Conservation (phyloP, 1,140 invertebrate species). For the Macrosteles quadrilineatus region DNA sequence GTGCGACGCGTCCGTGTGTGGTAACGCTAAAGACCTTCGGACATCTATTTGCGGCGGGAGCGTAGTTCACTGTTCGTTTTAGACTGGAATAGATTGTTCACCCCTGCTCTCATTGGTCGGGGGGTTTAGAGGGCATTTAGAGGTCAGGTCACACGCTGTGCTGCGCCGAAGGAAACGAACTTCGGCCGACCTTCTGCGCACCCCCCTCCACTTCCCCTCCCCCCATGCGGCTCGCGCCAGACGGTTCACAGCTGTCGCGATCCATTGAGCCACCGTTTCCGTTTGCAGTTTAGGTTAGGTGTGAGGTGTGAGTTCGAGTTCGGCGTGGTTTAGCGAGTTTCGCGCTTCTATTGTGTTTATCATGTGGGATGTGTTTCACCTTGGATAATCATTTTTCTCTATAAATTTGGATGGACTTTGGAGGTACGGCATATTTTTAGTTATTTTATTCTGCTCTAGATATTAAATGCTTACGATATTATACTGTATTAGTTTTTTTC, state of each 20-base stretch:
- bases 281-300: conserved; percentile 1
- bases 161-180: conserved; percentile 4
- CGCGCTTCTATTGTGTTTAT: too few relatives aligned
- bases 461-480: too few relatives aligned
- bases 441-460: too few relatives aligned
- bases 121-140: conserved; percentile 22
- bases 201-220: conserved; percentile 12
- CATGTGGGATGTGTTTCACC: too few relatives aligned
- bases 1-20: too few relatives aligned
- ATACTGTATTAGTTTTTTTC: too few relatives aligned
- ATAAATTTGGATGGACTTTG: too few relatives aligned
- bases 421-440: too few relatives aligned
- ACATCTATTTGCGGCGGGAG: conserved; percentile 11
- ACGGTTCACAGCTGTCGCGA: conserved; percentile 13
- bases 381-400: too few relatives aligned
- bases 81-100: conserved; percentile 22
- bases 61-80: neutral
- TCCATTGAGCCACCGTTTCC: neutral
- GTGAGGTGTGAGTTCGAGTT: neutral
- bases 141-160: conserved; percentile 10
- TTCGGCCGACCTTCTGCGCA: conserved; percentile 13
- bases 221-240: neutral
- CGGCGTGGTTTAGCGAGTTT: too few relatives aligned
- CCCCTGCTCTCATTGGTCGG: conserved; percentile 11
- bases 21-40: conserved; percentile 4